Base-by-base conservation (phyloP, 35 echinoderm and acorn worm species). In the Amphiura filiformis region DNA sequence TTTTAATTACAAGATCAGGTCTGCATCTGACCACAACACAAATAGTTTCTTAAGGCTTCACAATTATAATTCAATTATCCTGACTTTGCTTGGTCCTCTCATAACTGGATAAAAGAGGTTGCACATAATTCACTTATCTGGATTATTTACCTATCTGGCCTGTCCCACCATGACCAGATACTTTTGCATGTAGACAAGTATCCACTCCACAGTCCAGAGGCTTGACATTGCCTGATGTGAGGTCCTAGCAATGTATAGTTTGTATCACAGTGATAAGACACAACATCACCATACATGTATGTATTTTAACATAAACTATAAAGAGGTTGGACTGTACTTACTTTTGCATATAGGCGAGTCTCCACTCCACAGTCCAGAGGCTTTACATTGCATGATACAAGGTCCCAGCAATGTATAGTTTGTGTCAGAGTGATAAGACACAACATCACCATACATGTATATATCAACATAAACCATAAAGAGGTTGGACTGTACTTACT, bases 321-420 rank as follows among this genome's bases (percentile, higher is more conserved):
- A 9, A 47, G 17, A 17, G 41, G 17, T 47, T 4, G 17, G 41
- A 47, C 17, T 47, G 41, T 36, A 61, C 65, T 78, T 86, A 94
- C 88, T 83, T 87, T 65, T 81, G 39, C 88, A 94, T 36, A 76
- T 39, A 86, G 88, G 93, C 1, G 35, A 30, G 49, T 75, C 20
- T 18, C 36, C 79, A 42, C 52, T 80, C 92, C 92, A 94, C 39
- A 36, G 39, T 31, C 92, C 87, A 56, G 57, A 79, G 32, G 52
- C 87, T 22, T 44, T 1, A 37, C 92, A 94, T 33, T 79, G 13
- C 14, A 80, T 82, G 0, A 38, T 35, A 13, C 28, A 33, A 65
- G 87, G 75, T 14, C 92, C 92, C 23, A 90, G 31, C 39, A 94
- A 70, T 32, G 83, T 94, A 56, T 75, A 94, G 18, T 84, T 84